Conservation (phyloP, 2,888 invertebrate species). For the Lasioglossum malachurum region DNA sequence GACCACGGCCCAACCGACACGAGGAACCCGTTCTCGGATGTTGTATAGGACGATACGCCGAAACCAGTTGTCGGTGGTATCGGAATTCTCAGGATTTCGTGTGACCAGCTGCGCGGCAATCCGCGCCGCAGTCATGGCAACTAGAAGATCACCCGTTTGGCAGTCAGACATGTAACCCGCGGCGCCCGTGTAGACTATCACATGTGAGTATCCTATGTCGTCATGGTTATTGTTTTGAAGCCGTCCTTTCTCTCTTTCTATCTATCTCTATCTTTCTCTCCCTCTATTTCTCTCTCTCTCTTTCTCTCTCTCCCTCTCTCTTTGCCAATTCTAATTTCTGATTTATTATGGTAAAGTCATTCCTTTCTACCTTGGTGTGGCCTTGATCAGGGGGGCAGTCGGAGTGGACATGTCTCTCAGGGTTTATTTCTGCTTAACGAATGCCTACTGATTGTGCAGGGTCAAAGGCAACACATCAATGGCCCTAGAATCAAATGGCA, state of each 20-base stretch:
- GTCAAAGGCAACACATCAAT: conserved; percentile 81
- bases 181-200: conserved; percentile 74
- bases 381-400: conserved; percentile 68
- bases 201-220: conserved; percentile 75
- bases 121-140: conserved; percentile 79
- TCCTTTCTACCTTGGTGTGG: conserved; percentile 62
- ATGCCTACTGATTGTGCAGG: conserved; percentile 80
- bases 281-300: no score
- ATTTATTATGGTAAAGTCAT: conserved; percentile 24
- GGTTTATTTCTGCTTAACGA: conserved; percentile 47
- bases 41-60: conserved; percentile 48
- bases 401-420: background rate
- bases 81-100: conserved; percentile 43
- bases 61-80: conserved; percentile 46
- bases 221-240: conserved; percentile 5
- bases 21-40: conserved; percentile 63
- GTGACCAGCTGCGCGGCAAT: conserved; percentile 55
- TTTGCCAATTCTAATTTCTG: conserved; percentile 7
- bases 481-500: conserved; percentile 84
- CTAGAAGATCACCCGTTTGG: conserved; percentile 74
- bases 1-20: conserved; percentile 70
- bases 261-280: no score
- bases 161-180: conserved; percentile 74
- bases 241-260: background rate
- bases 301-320: background rate